Percentiles rank a stretch among this genome's conserved stretches.
Conservation (phyloP, 2,113 vertebrate genomes). For the Saimiri boliviensis region DNA sequence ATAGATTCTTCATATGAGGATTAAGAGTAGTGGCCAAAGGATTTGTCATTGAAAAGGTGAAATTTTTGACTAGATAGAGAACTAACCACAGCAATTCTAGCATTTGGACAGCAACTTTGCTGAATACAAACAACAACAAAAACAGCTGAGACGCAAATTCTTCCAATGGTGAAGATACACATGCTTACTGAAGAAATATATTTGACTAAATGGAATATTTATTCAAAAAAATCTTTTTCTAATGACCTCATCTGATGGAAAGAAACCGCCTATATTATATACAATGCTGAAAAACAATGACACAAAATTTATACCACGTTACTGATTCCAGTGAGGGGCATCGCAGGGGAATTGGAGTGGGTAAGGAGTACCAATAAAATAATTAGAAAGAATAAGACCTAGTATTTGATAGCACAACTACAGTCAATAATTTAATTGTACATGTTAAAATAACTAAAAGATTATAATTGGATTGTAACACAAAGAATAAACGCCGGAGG, state of each 20-base stretch:
- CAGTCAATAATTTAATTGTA: too few species aligned
- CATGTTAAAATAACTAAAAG: too few species aligned
- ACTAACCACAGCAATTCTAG: background rate
- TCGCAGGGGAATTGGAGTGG: too few species aligned
- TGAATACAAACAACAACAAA: background rate
- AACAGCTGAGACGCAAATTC: background rate
- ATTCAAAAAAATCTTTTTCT: background rate
- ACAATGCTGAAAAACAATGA: background rate
- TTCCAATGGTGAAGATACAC: background rate
- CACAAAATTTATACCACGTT: background rate
- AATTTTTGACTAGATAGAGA: background rate
- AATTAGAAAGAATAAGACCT: too few species aligned
- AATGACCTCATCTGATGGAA: background rate
- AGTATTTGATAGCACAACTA: too few species aligned
- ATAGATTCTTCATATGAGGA: rapidly evolving
- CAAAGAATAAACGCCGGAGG: too few species aligned
- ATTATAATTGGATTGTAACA: too few species aligned
- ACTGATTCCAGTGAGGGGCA: background rate
- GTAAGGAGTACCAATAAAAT: too few species aligned
- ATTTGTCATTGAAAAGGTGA: background rate
- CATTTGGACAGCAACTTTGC: background rate
- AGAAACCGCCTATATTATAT: background rate
- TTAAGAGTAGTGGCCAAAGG: background rate
- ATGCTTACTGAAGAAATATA: background rate
- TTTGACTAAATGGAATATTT: background rate